Conservation (phyloP, 2,113 vertebrate species). For the Daubentonia madagascariensis region DNA sequence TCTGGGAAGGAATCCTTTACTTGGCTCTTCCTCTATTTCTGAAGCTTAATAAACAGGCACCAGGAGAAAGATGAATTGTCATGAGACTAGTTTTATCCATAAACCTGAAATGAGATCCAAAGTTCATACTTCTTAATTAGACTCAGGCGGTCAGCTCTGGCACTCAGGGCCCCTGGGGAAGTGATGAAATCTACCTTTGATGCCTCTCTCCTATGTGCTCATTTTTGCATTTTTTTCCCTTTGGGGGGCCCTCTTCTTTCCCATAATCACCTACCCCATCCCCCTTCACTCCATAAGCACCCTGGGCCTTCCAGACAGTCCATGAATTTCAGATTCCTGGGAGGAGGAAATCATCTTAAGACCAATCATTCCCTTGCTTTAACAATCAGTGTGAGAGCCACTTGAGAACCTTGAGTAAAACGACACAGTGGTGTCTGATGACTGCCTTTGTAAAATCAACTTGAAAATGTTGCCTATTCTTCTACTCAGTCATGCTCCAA, state of each 20-base stretch:
- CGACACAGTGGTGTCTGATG: not conserved
- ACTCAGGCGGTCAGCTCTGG: not conserved
- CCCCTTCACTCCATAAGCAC: not conserved
- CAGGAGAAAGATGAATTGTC: not conserved
- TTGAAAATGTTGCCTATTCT: not conserved
- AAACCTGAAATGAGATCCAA: not conserved
- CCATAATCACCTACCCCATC: not conserved
- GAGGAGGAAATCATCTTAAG: not conserved
- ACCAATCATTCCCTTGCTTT: not conserved
- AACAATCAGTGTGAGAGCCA: not conserved
- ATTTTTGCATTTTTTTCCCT: not conserved
- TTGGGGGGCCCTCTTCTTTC: not conserved
- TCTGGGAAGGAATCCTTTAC: not conserved
- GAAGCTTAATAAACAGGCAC: not conserved
- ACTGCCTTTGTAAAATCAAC: not conserved
- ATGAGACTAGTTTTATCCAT: not conserved
- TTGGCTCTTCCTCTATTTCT: not conserved
- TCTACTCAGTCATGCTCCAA: not conserved
- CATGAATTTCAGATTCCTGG: not conserved
- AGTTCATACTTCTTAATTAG: not conserved
- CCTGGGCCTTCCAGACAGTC: not conserved
- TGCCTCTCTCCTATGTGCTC: rapidly evolving
- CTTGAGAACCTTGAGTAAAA: not conserved
- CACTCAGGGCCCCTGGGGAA: not conserved
- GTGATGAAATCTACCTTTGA: not conserved